Percentiles rank a stretch among this genome's conserved stretches.
Conservation (phyloP, 2,888 invertebrate species). For the Melipona bicolor region DNA sequence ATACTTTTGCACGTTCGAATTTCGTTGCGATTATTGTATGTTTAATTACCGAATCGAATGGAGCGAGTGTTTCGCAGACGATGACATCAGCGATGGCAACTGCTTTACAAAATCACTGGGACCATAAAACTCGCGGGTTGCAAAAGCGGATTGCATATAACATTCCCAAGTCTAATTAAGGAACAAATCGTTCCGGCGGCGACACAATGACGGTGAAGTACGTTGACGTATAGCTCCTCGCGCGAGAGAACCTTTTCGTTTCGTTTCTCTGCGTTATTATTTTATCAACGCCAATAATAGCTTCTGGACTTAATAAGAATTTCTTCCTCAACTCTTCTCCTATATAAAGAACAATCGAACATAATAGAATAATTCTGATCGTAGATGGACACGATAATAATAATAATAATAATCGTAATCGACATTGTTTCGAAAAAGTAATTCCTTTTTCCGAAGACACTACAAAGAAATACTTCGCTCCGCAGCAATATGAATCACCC, state of each 20-base stretch:
- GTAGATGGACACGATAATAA: neutral
- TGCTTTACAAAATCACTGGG: conserved; percentile 2
- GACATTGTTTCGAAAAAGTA: neutral
- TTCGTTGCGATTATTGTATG: neutral
- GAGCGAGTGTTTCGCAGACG: neutral
- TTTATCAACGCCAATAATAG: too few species aligned
- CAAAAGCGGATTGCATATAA: neutral
- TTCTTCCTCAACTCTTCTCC: too few species aligned
- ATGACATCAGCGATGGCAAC: conserved; percentile 3
- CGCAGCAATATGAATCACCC: neutral
- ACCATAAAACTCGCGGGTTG: conserved; percentile 7
- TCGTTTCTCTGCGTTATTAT: too few species aligned
- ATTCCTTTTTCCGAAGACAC: neutral
- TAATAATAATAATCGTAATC: neutral
- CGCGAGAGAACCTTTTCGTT: neutral
- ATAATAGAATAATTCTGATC: neutral
- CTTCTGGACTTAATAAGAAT: too few species aligned
- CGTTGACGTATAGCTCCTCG: neutral
- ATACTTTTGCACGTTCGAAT: neutral
- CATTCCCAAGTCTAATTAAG: neutral
- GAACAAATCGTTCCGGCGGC: neutral
- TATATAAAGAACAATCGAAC: too few species aligned
- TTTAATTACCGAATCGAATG: neutral
- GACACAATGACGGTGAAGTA: neutral
- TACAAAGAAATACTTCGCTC: neutral